phyloP scores from a whole-genome alignment of 2,113 vertebrate species.

The Oryzias woworae region DNA sequence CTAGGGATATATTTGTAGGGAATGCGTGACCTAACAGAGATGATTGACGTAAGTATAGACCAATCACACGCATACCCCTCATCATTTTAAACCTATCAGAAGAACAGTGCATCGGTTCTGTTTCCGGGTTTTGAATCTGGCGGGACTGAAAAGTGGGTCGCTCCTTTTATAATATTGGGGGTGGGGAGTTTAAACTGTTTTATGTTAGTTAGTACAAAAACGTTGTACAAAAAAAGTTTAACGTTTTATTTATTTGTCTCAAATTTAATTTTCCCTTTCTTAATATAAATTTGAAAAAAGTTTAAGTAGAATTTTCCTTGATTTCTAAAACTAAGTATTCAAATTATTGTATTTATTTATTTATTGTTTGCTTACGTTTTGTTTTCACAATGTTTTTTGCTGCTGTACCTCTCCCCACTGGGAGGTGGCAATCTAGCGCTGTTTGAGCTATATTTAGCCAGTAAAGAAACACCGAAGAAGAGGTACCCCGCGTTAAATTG shows the following conservation, averaged over 20 bases:
- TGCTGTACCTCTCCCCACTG: not conserved
- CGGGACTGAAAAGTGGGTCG: slow-evolving; percentile 31
- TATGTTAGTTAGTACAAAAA: too few relatives aligned
- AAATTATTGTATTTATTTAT: too few relatives aligned
- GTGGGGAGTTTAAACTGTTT: not conserved
- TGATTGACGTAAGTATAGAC: not conserved
- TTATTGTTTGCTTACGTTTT: too few relatives aligned
- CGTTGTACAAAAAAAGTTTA: too few relatives aligned
- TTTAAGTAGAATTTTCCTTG: too few relatives aligned
- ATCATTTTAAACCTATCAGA: slow-evolving; percentile 8
- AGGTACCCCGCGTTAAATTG: too few relatives aligned
- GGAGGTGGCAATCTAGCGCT: not conserved
- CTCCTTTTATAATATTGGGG: not conserved
- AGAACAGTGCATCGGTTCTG: not conserved
- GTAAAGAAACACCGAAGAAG: slow-evolving; percentile 4
- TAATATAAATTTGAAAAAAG: too few relatives aligned
- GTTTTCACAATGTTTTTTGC: too few relatives aligned
- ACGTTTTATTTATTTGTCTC: too few relatives aligned
- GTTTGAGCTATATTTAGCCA: not conserved
- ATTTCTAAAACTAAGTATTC: too few relatives aligned
- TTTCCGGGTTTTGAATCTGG: slow-evolving; percentile 32
- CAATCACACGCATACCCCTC: slow-evolving; percentile 5
- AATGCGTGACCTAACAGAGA: not conserved
- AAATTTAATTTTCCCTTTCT: too few relatives aligned
- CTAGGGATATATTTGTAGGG: slow-evolving; percentile 28